Base-by-base conservation (phyloP, 2,888 invertebrate species). In the Cantharis nigra region DNA sequence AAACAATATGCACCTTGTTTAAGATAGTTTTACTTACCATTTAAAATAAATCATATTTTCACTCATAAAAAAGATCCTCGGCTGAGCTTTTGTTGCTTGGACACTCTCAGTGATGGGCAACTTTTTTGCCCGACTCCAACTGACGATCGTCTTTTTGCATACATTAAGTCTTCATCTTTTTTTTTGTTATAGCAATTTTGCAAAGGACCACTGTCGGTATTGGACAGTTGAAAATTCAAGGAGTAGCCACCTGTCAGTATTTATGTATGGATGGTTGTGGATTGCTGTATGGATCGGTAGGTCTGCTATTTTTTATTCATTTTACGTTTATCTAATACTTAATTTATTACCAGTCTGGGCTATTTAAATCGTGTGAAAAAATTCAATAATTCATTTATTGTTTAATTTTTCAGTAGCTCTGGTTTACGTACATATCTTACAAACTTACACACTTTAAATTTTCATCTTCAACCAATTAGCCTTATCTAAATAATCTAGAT, bases 251-350 rank as follows among this genome's bases (percentile, higher is more conserved):
- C 84, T 96, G 96, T 89, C 92, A 95, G 89, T 96, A 93, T 91
- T 93, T 96, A 89, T 96, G 96, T 90, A 96, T 96, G 95, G 95
- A 96, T 90, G 91, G 93, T 85, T 96, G 96, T 90, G 96, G 96
- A 89, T 91, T 93, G 89, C 93, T 94, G 85, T 96, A 96, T 91
- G 95, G 95, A 89, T 94, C 96, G 93, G 96, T 96, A 91, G 93
- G 96, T 93, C 74, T 85, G 81, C 80, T 80, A 16, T 28, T 49
- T 70, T 69, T 71, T 75, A 75, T 75, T 71, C 30, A 62, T 71
- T 14, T 63, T 70, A 70, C 30, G 14, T 28, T 28, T 70, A 67
- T 67, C 23, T 67, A 67, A 67, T 67, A 20, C 11, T 11, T 23
- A 67, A 23, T 67, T 67, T 67, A 67, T 67, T 67, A 67, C 4